Evolutionary conservation across 2,888 invertebrate species (phyloP).

Genomic region (Pristionchus entomophagus): DNA sequence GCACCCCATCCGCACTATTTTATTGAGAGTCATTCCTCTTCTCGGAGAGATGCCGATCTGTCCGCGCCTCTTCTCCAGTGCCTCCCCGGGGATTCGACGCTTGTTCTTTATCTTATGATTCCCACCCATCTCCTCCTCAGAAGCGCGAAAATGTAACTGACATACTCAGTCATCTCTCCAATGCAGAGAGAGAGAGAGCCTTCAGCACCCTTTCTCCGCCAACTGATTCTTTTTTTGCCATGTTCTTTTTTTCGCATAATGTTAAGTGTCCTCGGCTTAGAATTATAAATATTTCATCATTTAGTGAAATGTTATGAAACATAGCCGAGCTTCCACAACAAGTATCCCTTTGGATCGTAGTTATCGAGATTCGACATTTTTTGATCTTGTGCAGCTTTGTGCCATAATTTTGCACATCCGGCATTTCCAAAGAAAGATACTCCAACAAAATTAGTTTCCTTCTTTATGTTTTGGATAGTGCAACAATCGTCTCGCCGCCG

Average conservation of each 20-base stretch:
- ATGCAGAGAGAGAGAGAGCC: not conserved
- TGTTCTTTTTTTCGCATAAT: not conserved
- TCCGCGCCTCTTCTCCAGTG: not conserved
- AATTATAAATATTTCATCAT: no score
- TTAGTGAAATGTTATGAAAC: no score
- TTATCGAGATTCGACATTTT: no score
- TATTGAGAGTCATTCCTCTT: not conserved
- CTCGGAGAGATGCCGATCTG: not conserved
- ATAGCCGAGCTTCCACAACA: no score
- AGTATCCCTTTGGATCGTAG: no score
- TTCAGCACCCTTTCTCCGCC: not conserved
- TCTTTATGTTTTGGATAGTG: no score
- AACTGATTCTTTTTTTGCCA: not conserved
- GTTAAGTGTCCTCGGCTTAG: no score
- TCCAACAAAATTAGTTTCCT: no score
- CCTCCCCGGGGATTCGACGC: not conserved
- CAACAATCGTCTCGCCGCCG: no score
- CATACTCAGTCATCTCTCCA: constrained; percentile 11
- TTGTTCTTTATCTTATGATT: constrained; percentile 27
- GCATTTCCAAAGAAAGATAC: no score
- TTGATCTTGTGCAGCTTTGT: no score
- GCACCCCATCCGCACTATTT: not conserved
- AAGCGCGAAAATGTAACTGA: constrained; percentile 39
- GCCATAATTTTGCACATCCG: no score
- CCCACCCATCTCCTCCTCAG: not conserved